Evolutionary conservation across 2,113 vertebrate genomes (phyloP), one percentile per base, ranked within the genome.

Genomic region (Thamnaconus septentrionalis): DNA sequence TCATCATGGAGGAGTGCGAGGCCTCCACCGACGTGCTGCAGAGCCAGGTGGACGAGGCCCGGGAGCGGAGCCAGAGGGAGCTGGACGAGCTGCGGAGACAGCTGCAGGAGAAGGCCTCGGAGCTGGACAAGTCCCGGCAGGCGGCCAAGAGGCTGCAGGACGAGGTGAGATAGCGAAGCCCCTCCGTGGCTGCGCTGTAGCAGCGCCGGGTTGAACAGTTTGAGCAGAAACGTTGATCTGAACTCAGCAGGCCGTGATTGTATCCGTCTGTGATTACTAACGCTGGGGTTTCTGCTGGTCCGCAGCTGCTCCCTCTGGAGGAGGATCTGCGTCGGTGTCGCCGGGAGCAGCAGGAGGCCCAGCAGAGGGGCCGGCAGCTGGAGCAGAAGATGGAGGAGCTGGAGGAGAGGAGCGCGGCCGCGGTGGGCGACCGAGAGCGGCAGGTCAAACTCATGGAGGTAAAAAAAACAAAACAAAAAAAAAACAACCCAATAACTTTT

Each of bases 381-480:
- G 94, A 96, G 83, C 92, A 93, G 89, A 93, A 75, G 5, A 89
- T 93, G 66, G 92, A 92, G 81, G 92, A 94, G 66, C 88, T 97
- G 81, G 94, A 98, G 76, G 92, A 53, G 91, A 94, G 66, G 81
- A 94, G 71, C 90, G 92, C 66, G 75, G 87, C 71, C 70, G 64
- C 85, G 53, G 91, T 89, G 64, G 95, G 96, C 0, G 96, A 97
- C 46, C 85, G 93, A 9, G 77, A 91, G 43, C 89, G 93, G 52
- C 93, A 97, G 4, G 56, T 93, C 75, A 97, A 95, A 88, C 84
- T 95, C 54, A 90, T 96, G 93, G 95, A 98, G 96, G 97, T 98
- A 82, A 69, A 51, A 0, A 7, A 66, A 8, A 42, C 7, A 11
- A 45, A 45, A 45, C 44, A 45, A 45, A 45, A 45, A 4, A 45